Evolutionary conservation across 2,113 vertebrate species (phyloP).

Genomic region (Megaleporinus macrocephalus): DNA sequence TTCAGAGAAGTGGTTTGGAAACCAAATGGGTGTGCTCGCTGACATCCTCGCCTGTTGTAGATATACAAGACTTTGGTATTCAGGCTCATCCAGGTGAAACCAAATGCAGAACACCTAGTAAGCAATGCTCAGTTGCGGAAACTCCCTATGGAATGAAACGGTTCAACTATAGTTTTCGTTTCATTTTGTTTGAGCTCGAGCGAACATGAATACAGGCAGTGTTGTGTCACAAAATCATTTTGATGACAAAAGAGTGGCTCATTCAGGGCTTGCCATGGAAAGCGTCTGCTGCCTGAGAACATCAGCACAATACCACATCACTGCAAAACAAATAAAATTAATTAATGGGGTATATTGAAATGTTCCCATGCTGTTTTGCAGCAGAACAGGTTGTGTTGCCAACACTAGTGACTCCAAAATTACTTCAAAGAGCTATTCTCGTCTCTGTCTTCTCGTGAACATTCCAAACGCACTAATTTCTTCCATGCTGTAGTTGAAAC

Average conservation of each 20-base stretch:
- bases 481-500: not conserved
- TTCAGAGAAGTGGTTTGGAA: constrained; percentile 28
- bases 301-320: constrained; percentile 38
- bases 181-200: not conserved
- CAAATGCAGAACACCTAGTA: constrained; percentile 25
- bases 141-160: constrained; percentile 6
- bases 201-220: constrained; percentile 20
- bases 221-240: constrained; percentile 20
- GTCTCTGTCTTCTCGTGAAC: not conserved
- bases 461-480: constrained; percentile 13
- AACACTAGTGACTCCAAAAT: not conserved
- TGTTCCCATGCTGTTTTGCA: constrained; percentile 24
- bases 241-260: constrained; percentile 28
- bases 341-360: constrained; percentile 18
- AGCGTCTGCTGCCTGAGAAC: constrained; percentile 25
- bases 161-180: constrained; percentile 22
- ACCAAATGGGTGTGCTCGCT: constrained; percentile 21
- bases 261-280: constrained; percentile 23
- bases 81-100: constrained; percentile 44
- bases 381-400: constrained; percentile 12
- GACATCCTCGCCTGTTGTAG: constrained; percentile 2
- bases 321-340: constrained; percentile 11
- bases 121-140: constrained; percentile 1
- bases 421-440: not conserved
- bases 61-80: constrained; percentile 34